phyloP scores from a whole-genome alignment of 2,888 invertebrate genomes.

The Drosophila rellima region DNA sequence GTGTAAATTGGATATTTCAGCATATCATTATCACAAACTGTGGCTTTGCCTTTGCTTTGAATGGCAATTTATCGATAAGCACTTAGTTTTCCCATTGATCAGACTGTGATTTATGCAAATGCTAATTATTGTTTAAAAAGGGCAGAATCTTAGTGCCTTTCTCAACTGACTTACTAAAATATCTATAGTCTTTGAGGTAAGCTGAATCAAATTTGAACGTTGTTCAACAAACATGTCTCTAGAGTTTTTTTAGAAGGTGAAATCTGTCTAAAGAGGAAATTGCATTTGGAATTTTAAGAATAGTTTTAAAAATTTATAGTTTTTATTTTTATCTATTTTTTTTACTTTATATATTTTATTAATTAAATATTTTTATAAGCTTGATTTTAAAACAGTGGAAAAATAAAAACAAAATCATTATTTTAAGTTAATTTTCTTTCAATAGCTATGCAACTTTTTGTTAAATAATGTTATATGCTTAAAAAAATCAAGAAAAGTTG shows the following conservation, averaged over 20 bases:
- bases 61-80: slow-evolving; percentile 56
- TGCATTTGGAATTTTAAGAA: no score
- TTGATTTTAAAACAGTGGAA: not conserved
- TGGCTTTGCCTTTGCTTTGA: slow-evolving; percentile 42
- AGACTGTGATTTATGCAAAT: slow-evolving; percentile 20
- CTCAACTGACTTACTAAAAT: not conserved
- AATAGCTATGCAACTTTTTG: not conserved
- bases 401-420: not conserved
- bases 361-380: no score
- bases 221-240: no score
- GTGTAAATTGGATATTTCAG: slow-evolving; percentile 39
- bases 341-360: no score
- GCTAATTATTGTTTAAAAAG: slow-evolving; percentile 10
- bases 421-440: not conserved
- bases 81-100: slow-evolving; percentile 21
- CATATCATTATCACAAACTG: slow-evolving; percentile 62
- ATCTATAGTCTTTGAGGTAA: not conserved
- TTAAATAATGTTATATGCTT: not conserved
- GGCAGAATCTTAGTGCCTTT: not conserved
- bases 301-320: no score
- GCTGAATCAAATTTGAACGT: no score
- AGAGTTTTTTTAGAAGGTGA: no score
- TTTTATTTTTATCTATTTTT: no score
- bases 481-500: not conserved
- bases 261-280: no score